A percentile compares a stretch with the other conserved stretches of the same genome.
Conservation (phyloP, 2,888 invertebrate genomes). For the Sinotaia quadrata region DNA sequence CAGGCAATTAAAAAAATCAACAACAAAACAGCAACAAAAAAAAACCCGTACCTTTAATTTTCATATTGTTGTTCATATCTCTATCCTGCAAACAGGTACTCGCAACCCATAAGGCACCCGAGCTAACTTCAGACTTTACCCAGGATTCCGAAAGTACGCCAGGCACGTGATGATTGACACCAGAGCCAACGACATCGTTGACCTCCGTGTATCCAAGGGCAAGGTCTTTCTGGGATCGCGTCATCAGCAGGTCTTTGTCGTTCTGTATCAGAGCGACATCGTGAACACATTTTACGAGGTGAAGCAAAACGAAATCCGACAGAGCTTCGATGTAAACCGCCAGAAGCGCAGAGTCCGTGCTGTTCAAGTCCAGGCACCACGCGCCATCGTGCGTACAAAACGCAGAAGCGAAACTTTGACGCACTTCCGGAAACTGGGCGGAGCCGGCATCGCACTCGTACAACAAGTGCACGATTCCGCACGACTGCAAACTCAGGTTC, state of each 20-base stretch:
- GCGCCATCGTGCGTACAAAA: conserved; percentile 21
- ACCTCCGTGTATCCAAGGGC: conserved; percentile 33
- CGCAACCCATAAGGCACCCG: conserved; percentile 33
- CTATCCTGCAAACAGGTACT: conserved; percentile 43
- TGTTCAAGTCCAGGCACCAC: conserved; percentile 29
- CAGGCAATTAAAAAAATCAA: too few relatives aligned
- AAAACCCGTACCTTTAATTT: conserved; percentile 45
- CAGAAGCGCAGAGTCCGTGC: background rate
- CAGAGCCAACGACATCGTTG: background rate
- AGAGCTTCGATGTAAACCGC: conserved; percentile 31
- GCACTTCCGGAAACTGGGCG: background rate
- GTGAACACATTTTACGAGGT: conserved; percentile 28
- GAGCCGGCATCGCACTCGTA: conserved; percentile 11
- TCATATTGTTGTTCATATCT: conserved; percentile 45
- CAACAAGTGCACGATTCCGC: conserved; percentile 32
- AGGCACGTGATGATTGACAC: conserved; percentile 5
- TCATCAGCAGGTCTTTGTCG: conserved; percentile 26
- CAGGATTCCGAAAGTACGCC: conserved; percentile 30
- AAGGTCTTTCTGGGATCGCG: conserved; percentile 33
- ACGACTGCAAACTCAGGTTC: background rate
- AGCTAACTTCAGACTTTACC: conserved; percentile 3
- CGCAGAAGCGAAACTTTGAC: conserved; percentile 12
- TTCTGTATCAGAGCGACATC: conserved; percentile 6
- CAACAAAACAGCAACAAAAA: too few relatives aligned
- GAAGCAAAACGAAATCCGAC: conserved; percentile 24